Conservation (phyloP, 2,797 vertebrate genomes). For the Poeciliopsis paucimaculata region DNA sequence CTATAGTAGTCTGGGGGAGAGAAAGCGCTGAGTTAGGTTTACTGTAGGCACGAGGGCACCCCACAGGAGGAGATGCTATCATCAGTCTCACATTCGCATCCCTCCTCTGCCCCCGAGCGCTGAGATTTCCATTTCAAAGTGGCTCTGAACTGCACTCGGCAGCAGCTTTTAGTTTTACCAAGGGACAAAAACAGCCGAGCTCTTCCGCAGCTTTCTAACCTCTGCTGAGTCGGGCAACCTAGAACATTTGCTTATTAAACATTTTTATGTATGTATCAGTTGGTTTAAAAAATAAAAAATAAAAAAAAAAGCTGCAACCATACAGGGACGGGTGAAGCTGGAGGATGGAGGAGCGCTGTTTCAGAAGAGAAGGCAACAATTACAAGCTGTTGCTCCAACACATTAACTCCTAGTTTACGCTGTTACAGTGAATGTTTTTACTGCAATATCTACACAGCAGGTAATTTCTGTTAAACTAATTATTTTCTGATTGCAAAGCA, state of each 20-base stretch:
- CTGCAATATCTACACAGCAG: constrained; percentile 35
- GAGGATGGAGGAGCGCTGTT: constrained; percentile 63
- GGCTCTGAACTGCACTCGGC: constrained; percentile 47
- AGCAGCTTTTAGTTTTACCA: constrained; percentile 45
- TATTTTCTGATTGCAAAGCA: neutral
- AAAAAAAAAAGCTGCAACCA: constrained; percentile 39
- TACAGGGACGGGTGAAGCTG: constrained; percentile 55
- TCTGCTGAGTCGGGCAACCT: constrained; percentile 23
- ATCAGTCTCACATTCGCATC: constrained; percentile 46
- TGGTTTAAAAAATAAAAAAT: neutral
- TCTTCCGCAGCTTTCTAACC: constrained; percentile 18
- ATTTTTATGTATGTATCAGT: neutral
- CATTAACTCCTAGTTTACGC: constrained; percentile 51
- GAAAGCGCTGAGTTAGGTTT: constrained; percentile 44
- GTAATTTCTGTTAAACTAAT: constrained; percentile 1
- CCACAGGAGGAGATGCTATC: constrained; percentile 58
- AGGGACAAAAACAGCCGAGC: constrained; percentile 12
- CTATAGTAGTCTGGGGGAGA: constrained; percentile 3
- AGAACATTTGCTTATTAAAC: neutral
- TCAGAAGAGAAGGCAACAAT: constrained; percentile 45
- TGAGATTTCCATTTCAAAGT: constrained; percentile 69
- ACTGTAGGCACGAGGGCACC: constrained; percentile 49
- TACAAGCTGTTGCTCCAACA: constrained; percentile 58
- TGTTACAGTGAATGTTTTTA: constrained; percentile 4
- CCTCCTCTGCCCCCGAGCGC: constrained; percentile 45